These are phyloP conservation scores for Drosophila meridiana DNA, from an alignment of 2,888 invertebrate genomes.

Conservation along the genomic window DNA sequence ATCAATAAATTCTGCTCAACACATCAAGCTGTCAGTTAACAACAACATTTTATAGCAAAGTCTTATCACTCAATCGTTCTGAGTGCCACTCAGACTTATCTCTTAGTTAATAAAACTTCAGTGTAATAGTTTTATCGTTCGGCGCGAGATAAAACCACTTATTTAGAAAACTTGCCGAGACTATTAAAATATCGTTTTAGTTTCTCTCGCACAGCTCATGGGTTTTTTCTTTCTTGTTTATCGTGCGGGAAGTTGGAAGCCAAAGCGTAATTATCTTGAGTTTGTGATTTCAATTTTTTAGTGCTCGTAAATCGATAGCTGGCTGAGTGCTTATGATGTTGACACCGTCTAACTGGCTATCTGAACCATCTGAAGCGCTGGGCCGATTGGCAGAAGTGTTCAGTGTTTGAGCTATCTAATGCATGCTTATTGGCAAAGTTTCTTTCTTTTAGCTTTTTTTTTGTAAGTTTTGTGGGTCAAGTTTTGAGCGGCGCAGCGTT, in stretches of 20 bases:
- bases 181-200: neutral
- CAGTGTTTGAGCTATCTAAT: conserved; percentile 31
- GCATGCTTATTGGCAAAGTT: conserved; percentile 66
- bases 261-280: conserved; percentile 5
- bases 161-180: neutral
- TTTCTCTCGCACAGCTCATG: neutral
- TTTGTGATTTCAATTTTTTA: conserved; percentile 17
- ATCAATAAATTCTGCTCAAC: neutral
- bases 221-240: neutral
- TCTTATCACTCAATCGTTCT: neutral
- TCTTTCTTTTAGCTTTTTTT: conserved; percentile 34
- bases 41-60: neutral
- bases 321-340: conserved; percentile 29
- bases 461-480: conserved; percentile 68
- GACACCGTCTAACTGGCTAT: conserved; percentile 27
- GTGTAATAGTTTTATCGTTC: neutral
- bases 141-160: neutral
- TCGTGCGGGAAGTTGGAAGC: neutral
- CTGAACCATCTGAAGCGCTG: conserved; percentile 11
- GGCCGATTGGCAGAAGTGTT: conserved; percentile 14
- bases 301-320: conserved; percentile 14
- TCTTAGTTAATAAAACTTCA: neutral
- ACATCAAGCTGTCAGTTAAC: conserved; percentile 1
- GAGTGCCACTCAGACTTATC: conserved; percentile 1
- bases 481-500: conserved; percentile 44